phyloP scores from a whole-genome alignment of 2,113 vertebrate species.

The Calyptommatus sinebrachiatus region DNA sequence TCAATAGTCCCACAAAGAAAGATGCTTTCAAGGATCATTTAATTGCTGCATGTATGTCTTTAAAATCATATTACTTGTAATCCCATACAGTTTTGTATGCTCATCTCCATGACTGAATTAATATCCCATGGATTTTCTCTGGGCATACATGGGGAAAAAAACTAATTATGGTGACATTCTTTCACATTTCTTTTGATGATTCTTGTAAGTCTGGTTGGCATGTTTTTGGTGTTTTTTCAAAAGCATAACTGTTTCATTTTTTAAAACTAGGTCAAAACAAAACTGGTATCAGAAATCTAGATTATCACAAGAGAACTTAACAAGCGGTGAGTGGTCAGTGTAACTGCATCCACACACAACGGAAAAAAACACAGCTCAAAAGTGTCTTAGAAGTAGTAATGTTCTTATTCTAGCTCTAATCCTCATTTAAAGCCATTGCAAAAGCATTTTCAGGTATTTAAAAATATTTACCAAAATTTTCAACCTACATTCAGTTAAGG shows the following conservation, averaged over 20 bases:
- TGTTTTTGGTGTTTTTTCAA: conserved; percentile 2
- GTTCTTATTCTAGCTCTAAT: too few species aligned
- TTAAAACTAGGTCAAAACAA: not conserved
- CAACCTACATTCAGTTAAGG: too few species aligned
- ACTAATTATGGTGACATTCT: conserved; percentile 20
- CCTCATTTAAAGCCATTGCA: too few species aligned
- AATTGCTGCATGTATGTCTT: conserved; percentile 17
- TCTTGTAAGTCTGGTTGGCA: conserved; percentile 1
- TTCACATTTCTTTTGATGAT: conserved; percentile 25
- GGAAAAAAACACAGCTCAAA: too few species aligned
- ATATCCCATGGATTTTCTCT: not conserved
- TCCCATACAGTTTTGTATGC: conserved; percentile 9
- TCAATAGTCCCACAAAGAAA: not conserved
- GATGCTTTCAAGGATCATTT: conserved; percentile 21
- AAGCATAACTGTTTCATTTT: not conserved
- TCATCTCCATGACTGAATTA: conserved; percentile 8
- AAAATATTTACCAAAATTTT: too few species aligned
- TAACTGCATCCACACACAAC: too few species aligned
- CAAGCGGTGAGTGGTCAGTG: not conserved
- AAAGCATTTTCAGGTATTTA: too few species aligned
- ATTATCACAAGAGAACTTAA: not conserved
- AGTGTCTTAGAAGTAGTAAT: too few species aligned
- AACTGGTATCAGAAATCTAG: not conserved
- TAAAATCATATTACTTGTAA: not conserved
- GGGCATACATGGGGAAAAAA: not conserved